Conservation (phyloP, 2,113 vertebrate genomes). For the Ctenodactylus gundi region DNA sequence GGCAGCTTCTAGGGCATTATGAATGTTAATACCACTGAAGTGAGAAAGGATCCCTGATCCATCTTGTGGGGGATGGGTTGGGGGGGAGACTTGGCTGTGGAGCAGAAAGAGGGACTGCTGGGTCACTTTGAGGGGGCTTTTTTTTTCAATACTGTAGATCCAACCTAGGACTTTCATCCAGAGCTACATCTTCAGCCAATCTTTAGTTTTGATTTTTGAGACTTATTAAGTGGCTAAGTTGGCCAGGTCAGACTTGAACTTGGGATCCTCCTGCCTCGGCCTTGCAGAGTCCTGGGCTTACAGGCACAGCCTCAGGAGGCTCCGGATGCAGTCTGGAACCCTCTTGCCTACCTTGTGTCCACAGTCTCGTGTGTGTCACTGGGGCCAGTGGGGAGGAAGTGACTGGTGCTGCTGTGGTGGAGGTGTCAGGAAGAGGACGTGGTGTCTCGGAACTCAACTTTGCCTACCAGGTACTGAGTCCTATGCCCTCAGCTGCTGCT, state of each 20-base stretch:
- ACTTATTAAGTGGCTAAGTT: no score
- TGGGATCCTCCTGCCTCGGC: no score
- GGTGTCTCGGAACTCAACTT: conserved; percentile 91
- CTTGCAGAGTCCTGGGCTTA: no score
- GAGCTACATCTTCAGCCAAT: no score
- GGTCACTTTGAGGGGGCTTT: background rate
- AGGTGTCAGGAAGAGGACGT: conserved; percentile 89
- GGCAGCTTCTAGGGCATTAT: background rate
- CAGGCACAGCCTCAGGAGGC: no score
- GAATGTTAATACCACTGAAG: background rate
- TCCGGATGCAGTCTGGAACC: background rate
- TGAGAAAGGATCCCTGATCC: background rate
- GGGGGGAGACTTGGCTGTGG: background rate
- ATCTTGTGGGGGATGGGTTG: background rate
- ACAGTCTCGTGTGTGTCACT: conserved; percentile 93
- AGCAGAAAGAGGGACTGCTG: background rate
- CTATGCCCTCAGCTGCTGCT: background rate
- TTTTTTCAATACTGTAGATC: no score
- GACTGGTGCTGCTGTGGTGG: conserved; percentile 87
- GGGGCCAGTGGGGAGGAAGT: conserved; percentile 86
- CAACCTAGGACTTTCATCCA: no score
- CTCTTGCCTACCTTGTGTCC: conserved; percentile 59
- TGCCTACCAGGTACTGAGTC: conserved; percentile 91
- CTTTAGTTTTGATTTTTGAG: no score
- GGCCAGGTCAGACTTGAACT: no score